Evolutionary conservation across 2,888 invertebrate genomes (phyloP), one percentile per base, ranked within the genome.

Genomic region (Ypsolopha sequella): DNA sequence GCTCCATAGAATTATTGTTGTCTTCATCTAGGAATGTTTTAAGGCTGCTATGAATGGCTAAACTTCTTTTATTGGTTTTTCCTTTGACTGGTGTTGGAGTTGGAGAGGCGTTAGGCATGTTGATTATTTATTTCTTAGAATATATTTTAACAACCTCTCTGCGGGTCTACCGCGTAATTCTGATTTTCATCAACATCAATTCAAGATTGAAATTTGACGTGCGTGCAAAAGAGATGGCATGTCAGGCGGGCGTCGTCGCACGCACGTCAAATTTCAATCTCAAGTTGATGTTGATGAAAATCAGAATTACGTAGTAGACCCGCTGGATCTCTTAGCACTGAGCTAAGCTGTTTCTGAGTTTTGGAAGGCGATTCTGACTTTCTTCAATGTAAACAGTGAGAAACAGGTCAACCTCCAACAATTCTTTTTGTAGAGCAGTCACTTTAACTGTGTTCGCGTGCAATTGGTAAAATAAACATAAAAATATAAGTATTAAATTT

Each of bases 331-430:
- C 39, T 65, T 68, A 2, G 80, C 80, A 58, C 72, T 66, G 61
- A 34, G 82, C 84, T 50, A 79, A 65, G 38, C 73, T 69, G 54
- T 77, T 60, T 24, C 76, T 73, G 13, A 80, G 61, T 14, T 57
- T 63, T 52, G 72, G 65, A 11, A 85, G 62, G 34, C 79, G 73
- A 55, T 69, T 74, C 54, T 80, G 78, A 58, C 76, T 76, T 55
- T 87, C 80, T 57, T 78, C 73, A 44, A 88, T 69, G 60, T 87
- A 87, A 0, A 76, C 69, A 47, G 78, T 76, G 48, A 89, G 58
- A 13, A 80, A 73, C 50, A 84, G 69, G 60, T 89, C 88, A n/a
- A 81, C 66, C 64, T 84, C 81, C 53, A 88, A 64, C 41, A 89
- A 64, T 53, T 79, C 72, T 46, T 69, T 75, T 54, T 88, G 85